Evolutionary conservation across 1,140 invertebrate genomes (phyloP), one percentile per base, ranked within the genome.

Genomic region (Saccostrea glomerata): DNA sequence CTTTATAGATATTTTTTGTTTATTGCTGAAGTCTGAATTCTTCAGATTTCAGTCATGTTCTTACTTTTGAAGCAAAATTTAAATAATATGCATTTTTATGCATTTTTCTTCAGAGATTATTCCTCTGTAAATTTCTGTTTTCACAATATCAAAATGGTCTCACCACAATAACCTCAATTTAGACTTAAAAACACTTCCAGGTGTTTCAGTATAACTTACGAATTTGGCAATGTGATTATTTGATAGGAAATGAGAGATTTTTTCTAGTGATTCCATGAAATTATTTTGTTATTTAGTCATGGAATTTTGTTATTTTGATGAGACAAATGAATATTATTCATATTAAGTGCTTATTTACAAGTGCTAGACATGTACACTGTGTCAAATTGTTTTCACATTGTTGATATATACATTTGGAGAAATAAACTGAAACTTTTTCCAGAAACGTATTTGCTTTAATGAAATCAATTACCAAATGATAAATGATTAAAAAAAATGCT

Each of bases 341-440:
- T 36, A 77, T 25, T 30, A 77, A 77, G 70, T 77, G 70, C 70
- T 77, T 77, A 30, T 77, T 77, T 77, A 77, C 70, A 77, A 77
- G 70, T 77, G 70, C 23, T 30, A 77, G 70, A 77, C 70, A 73
- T 25, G n/a, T 17, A 30, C 70, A 77, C 13, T 20, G 23, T 77
- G 70, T 77, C 70, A 36, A 30, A 30, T 77, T 77, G 25, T 77
- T 30, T n/a, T 77, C 70, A 77, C 70, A 77, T 77, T 77, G 70
- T 77, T 77, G 70, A 77, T 77, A 11, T 77, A 11, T 77, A 36
- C 70, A 30, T 77, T 77, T 77, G 70, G 23, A 36, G 25, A 77
- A 77, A 77, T 77, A 77, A 77, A 77, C 13, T 63, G 17, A 77
- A 36, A 36, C 36, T 77, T 77, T 73, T 77, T 36, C 13, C 25